phyloP scores from a whole-genome alignment of 2,113 vertebrate genomes.

The Hiodon alosoides region DNA sequence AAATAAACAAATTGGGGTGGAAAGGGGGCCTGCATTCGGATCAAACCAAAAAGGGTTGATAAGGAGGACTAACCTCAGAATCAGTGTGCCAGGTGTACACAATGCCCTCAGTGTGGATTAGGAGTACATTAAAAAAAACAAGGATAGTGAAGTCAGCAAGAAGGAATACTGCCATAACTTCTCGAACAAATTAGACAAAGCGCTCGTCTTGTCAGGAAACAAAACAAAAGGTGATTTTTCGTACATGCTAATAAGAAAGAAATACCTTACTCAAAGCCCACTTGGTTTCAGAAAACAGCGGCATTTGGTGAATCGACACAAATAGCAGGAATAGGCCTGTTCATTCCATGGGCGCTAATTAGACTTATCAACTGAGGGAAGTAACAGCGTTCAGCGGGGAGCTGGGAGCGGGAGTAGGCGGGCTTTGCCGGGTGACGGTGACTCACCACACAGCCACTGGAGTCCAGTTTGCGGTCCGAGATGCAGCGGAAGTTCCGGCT shows the following conservation, averaged over 20 bases:
- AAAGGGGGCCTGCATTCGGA: neutral
- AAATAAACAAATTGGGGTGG: neutral
- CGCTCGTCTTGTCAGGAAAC: neutral
- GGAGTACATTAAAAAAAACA: neutral
- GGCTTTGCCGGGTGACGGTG: neutral
- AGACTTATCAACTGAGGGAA: constrained; percentile 12
- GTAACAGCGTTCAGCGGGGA: constrained; percentile 2
- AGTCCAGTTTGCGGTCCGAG: constrained; percentile 91
- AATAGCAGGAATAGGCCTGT: constrained; percentile 51
- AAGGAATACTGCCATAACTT: neutral
- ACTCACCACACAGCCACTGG: constrained; percentile 90
- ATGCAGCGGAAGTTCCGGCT: constrained; percentile 97
- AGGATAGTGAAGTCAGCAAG: neutral
- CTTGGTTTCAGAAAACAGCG: too few relatives aligned
- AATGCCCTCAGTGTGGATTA: neutral
- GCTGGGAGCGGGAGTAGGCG: constrained; percentile 34
- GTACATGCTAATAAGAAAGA: constrained; percentile 1
- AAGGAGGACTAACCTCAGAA: neutral
- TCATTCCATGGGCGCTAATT: constrained; percentile 53
- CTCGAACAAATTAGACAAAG: neutral
- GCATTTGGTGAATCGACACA: constrained; percentile 19
- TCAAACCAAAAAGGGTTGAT: neutral
- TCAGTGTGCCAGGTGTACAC: too few relatives aligned
- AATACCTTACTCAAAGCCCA: neutral
- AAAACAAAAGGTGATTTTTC: neutral